A percentile compares a stretch with the other conserved stretches of the same genome.
phyloP scores from a whole-genome alignment of 2,888 invertebrate genomes.

The Eupithecia abbreviata region DNA sequence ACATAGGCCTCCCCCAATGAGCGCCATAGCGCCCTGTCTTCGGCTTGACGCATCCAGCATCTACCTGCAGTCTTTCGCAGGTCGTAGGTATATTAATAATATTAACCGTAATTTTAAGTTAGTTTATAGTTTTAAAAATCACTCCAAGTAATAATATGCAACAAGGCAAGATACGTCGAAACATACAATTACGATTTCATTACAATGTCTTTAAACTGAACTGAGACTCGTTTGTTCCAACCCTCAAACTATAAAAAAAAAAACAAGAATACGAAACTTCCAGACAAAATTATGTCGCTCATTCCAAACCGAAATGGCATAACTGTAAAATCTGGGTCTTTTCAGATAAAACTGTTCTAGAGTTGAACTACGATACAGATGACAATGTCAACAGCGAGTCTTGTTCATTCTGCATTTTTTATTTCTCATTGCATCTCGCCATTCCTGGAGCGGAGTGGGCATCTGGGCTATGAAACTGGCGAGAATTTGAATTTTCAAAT shows the following conservation, averaged over 20 bases:
- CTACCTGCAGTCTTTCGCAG: too few relatives aligned
- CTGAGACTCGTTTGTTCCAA: background rate
- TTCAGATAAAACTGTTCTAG: slow-evolving; percentile 42
- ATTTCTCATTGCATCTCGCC: slow-evolving; percentile 64
- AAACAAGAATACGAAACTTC: background rate
- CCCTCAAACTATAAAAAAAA: background rate
- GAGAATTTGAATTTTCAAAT: background rate
- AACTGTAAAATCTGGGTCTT: slow-evolving; percentile 22
- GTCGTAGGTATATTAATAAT: too few relatives aligned
- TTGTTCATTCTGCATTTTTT: slow-evolving; percentile 66
- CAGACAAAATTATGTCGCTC: slow-evolving; percentile 9
- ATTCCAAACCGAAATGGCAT: slow-evolving; percentile 22
- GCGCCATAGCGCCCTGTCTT: too few relatives aligned
- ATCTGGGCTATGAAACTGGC: slow-evolving; percentile 46
- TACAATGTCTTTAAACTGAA: background rate
- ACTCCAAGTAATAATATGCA: too few relatives aligned
- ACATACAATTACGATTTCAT: background rate
- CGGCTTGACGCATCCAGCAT: too few relatives aligned
- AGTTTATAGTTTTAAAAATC: too few relatives aligned
- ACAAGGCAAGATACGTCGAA: background rate
- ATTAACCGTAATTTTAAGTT: too few relatives aligned
- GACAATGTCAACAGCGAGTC: slow-evolving; percentile 61
- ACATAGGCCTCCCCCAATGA: too few relatives aligned
- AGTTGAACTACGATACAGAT: slow-evolving; percentile 56
- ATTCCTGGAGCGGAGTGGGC: slow-evolving; percentile 48